These are phyloP conservation scores for Cataglyphis rosenhaueri DNA, from an alignment of 2,888 invertebrate species.

Conservation along the genomic window DNA sequence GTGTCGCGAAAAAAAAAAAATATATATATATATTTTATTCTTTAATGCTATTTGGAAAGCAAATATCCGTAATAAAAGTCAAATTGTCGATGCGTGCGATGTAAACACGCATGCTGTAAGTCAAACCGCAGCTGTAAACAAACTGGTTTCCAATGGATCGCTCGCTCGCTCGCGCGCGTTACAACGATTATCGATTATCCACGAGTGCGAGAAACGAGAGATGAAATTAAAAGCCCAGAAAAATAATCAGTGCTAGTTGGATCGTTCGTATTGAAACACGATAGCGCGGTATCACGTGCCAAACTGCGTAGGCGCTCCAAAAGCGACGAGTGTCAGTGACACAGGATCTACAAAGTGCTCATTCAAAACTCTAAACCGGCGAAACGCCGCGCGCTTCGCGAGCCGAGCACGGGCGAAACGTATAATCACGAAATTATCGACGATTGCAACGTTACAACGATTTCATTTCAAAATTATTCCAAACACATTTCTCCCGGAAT, in stretches of 20 bases:
- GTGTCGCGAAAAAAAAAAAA: background rate
- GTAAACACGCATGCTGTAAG: slow-evolving; percentile 6
- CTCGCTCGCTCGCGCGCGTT: slow-evolving; percentile 35
- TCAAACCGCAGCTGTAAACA: slow-evolving; percentile 46
- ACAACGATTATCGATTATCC: slow-evolving; percentile 59
- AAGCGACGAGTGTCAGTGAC: slow-evolving; percentile 64
- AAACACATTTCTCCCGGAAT: background rate
- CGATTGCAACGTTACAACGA: slow-evolving; percentile 15
- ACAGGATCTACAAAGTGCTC: slow-evolving; percentile 67
- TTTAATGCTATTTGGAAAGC: background rate
- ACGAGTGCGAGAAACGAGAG: slow-evolving; percentile 51
- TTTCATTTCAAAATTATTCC: slow-evolving; percentile 28
- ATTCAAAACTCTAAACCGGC: slow-evolving; percentile 58
- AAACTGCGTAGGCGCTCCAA: slow-evolving; percentile 53
- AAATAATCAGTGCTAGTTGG: slow-evolving; percentile 62
- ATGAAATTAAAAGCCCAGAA: slow-evolving; percentile 64
- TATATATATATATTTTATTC: background rate
- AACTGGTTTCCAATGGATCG: slow-evolving; percentile 26
- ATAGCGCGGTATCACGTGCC: slow-evolving; percentile 63
- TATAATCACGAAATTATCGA: slow-evolving; percentile 40
- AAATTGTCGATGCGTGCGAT: background rate
- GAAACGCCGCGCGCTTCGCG: slow-evolving; percentile 44
- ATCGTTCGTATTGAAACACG: slow-evolving; percentile 56
- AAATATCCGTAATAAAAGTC: slow-evolving; percentile 30
- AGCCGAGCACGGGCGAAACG: slow-evolving; percentile 8